A percentile compares a stretch with the other conserved stretches of the same genome.
phyloP scores from a whole-genome alignment of 2,113 vertebrate species.

The Sinocyclocheilus anophthalmus region DNA sequence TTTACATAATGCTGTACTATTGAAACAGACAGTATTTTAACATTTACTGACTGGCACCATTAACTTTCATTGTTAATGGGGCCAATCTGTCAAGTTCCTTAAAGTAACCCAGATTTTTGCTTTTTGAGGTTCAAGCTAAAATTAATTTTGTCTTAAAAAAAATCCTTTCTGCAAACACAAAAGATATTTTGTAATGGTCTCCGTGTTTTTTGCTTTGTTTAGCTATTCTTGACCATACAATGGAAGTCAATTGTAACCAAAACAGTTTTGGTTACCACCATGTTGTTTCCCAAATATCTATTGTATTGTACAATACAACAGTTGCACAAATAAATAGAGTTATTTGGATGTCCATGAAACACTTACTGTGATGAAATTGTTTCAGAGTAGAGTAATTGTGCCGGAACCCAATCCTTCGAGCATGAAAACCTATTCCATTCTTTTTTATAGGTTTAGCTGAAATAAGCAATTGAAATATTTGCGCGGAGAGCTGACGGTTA shows the following conservation, averaged over 20 bases:
- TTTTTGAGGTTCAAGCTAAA: neutral
- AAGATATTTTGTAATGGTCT: neutral
- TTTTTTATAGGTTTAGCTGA: neutral
- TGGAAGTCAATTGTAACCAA: neutral
- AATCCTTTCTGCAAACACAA: neutral
- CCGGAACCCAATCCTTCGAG: neutral
- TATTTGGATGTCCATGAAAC: slow-evolving; percentile 1
- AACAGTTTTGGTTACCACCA: too few species aligned
- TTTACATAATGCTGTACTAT: neutral
- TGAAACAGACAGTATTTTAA: neutral
- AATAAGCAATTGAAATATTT: slow-evolving; percentile 9
- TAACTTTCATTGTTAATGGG: neutral
- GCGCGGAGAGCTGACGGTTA: neutral
- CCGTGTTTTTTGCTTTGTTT: neutral
- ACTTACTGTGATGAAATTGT: neutral
- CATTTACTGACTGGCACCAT: neutral
- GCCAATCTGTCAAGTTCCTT: neutral
- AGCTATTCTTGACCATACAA: neutral
- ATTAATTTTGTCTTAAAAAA: neutral
- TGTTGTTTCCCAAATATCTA: neutral
- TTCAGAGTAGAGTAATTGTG: slow-evolving; percentile 8
- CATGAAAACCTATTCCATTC: neutral
- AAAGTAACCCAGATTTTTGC: neutral
- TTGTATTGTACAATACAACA: neutral
- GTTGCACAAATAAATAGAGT: neutral